These are phyloP conservation scores for Platyscapa corneri DNA, from an alignment of 1,140 invertebrate species.

Conservation along the genomic window DNA sequence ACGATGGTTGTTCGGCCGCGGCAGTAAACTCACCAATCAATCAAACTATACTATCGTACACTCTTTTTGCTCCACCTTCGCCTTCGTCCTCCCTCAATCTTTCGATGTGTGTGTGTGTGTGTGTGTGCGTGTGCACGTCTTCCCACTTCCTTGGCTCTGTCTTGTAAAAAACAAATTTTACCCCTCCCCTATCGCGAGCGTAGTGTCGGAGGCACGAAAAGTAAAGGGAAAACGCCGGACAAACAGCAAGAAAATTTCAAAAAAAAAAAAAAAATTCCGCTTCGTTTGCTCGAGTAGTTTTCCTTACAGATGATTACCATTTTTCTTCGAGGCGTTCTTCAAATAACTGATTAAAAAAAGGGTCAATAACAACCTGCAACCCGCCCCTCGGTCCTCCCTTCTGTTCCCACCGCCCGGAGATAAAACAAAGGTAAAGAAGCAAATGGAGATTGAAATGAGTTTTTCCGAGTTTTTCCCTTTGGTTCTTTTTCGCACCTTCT, in stretches of 20 bases:
- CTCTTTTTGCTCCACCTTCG: slow-evolving; percentile 22
- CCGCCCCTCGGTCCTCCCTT: no score
- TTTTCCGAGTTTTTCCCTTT: slow-evolving; percentile 3
- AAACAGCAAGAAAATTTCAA: neutral
- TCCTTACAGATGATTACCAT: neutral
- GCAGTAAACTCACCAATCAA: slow-evolving; percentile 49
- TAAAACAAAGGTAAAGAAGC: neutral
- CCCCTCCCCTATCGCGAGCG: neutral
- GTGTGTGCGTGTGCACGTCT: no score
- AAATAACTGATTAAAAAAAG: slow-evolving; percentile 18
- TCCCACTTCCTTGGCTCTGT: slow-evolving; percentile 28
- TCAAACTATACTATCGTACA: slow-evolving; percentile 38
- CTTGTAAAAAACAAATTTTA: slow-evolving; percentile 19
- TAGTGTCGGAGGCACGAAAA: neutral
- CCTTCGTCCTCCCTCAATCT: slow-evolving; percentile 34
- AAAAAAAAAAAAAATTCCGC: neutral
- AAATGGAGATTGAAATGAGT: slow-evolving; percentile 26
- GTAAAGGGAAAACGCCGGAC: neutral
- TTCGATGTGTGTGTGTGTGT: slow-evolving; percentile 17
- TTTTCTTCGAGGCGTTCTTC: slow-evolving; percentile 17
- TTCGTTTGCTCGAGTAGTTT: slow-evolving; percentile 15
- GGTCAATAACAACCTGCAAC: neutral
- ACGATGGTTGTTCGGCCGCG: neutral
- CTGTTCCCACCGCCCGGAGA: neutral
- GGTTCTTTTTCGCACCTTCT: neutral